These are phyloP conservation scores for Drosophila baimaii DNA, from an alignment of 1,140 invertebrate genomes.

Conservation along the genomic window DNA sequence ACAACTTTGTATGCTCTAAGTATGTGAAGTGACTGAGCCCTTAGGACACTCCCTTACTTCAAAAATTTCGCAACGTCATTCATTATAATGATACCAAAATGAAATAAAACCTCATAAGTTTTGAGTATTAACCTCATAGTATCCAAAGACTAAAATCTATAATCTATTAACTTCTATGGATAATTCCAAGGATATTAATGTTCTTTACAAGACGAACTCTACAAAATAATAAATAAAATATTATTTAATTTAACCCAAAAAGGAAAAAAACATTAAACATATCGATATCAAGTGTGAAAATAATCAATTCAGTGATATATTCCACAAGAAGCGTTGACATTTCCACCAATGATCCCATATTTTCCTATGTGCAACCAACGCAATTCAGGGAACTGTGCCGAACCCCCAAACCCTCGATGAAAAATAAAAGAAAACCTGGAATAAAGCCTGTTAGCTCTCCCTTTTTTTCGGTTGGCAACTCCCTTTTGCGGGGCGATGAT, in stretches of 20 bases:
- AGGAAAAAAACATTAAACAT: neutral
- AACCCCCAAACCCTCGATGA: constrained; percentile 1
- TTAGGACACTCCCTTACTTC: neutral
- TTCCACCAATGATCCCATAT: constrained; percentile 8
- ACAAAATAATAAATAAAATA: neutral
- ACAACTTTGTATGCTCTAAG: no score
- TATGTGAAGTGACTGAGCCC: no score
- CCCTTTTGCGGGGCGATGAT: constrained; percentile 42
- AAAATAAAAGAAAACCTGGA: neutral
- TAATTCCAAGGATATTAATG: neutral
- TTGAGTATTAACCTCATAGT: no score
- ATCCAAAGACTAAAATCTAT: neutral
- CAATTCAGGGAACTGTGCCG: constrained; percentile 58
- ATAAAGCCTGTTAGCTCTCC: constrained; percentile 33
- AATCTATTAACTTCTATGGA: neutral
- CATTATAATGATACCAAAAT: neutral
- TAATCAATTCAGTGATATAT: neutral
- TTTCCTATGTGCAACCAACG: constrained; percentile 8
- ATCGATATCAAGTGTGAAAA: no score
- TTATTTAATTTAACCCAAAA: neutral
- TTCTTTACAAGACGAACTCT: neutral
- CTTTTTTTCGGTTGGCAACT: constrained; percentile 49
- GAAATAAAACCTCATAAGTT: no score
- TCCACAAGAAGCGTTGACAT: neutral
- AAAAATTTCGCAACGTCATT: neutral